Evolutionary conservation across 2,113 vertebrate genomes (phyloP).

Genomic region (Polyodon spathula): DNA sequence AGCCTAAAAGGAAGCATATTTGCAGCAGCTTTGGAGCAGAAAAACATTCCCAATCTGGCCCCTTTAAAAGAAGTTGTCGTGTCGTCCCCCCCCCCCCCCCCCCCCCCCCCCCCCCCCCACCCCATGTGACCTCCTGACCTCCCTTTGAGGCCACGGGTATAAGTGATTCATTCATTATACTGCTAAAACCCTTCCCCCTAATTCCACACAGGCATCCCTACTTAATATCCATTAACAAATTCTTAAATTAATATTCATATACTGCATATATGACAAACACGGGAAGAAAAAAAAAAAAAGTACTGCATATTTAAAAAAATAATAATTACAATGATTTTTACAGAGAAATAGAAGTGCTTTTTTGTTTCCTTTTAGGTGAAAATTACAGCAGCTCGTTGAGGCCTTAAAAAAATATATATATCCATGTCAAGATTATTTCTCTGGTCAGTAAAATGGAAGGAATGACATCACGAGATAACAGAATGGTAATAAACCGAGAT

Average conservation of each 20-base stretch:
- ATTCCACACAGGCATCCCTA: slow-evolving; percentile 54
- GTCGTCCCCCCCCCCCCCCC: slow-evolving; percentile 51
- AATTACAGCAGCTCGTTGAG: too few species aligned
- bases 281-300: background rate
- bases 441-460: too few species aligned
- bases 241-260: slow-evolving; percentile 32
- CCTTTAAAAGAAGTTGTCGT: slow-evolving; percentile 53
- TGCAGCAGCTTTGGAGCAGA: background rate
- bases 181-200: slow-evolving; percentile 59
- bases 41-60: slow-evolving; percentile 52
- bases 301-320: background rate
- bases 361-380: background rate
- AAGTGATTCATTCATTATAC: slow-evolving; percentile 75
- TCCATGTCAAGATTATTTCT: too few species aligned
- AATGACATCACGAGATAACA: too few species aligned
- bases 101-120: too few species aligned
- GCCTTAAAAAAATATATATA: too few species aligned
- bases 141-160: slow-evolving; percentile 57
- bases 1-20: too few species aligned
- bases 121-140: slow-evolving; percentile 60
- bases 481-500: too few species aligned
- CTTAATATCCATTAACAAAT: slow-evolving; percentile 60
- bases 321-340: background rate
- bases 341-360: background rate
- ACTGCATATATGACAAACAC: background rate